Evolutionary conservation across 2,888 invertebrate species (phyloP).

Genomic region (Drymonia ruficornis): DNA sequence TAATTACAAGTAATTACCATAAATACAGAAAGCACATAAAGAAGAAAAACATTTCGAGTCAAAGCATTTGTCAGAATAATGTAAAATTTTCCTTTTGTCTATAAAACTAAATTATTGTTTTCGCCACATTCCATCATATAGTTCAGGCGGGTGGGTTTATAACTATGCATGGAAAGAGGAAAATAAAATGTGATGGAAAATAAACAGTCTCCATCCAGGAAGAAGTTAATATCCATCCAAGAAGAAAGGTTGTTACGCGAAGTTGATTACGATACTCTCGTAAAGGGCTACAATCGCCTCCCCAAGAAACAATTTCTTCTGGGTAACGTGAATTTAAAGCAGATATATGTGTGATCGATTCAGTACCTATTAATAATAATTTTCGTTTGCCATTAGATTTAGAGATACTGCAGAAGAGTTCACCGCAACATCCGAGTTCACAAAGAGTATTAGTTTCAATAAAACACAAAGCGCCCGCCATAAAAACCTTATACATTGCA

Average conservation of each 20-base stretch:
- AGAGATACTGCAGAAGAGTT: conserved; percentile 61
- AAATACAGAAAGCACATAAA: conserved; percentile 31
- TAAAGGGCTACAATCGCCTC: conserved; percentile 41
- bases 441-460: conserved; percentile 70
- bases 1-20: conserved; percentile 14
- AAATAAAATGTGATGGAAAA: conserved; percentile 82
- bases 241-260: conserved; percentile 70
- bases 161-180: conserved; percentile 75
- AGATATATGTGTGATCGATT: neutral
- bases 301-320: conserved; percentile 57
- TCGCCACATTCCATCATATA: conserved; percentile 36
- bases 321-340: conserved; percentile 40
- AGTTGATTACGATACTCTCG: conserved; percentile 61
- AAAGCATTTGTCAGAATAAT: conserved; percentile 55
- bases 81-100: conserved; percentile 51
- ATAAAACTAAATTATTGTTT: conserved; percentile 54
- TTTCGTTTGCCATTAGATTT: conserved; percentile 49
- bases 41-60: conserved; percentile 44
- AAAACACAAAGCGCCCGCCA: conserved; percentile 62
- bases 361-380: conserved; percentile 2
- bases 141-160: conserved; percentile 45
- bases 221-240: conserved; percentile 67
- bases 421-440: conserved; percentile 47
- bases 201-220: conserved; percentile 73
- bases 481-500: conserved; percentile 69